phyloP scores from a whole-genome alignment of 2,113 vertebrate species.

The Rhea americana region DNA sequence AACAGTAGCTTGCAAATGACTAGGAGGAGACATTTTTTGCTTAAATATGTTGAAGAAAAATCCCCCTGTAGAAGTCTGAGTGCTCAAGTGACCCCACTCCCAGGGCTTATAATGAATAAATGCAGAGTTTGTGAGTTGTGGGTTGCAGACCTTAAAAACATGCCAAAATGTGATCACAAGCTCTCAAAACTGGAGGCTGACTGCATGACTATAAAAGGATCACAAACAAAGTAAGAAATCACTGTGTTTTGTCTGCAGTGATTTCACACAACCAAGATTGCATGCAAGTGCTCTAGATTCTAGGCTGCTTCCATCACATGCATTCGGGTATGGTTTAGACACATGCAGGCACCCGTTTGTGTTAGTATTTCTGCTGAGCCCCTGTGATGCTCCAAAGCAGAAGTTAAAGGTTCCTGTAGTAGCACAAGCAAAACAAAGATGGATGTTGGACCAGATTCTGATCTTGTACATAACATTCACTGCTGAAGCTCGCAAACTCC shows the following conservation, averaged over 20 bases:
- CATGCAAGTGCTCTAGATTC: not conserved
- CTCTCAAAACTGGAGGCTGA: not conserved
- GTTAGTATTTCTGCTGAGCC: not conserved
- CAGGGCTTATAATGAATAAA: not conserved
- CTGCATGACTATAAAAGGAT: not conserved
- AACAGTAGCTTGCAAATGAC: slow-evolving; percentile 8
- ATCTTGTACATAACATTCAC: not conserved
- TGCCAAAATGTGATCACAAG: not conserved
- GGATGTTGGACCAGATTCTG: not conserved
- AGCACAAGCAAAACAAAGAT: not conserved
- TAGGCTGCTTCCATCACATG: not conserved
- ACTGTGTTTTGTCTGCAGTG: not conserved
- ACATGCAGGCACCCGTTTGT: fast-evolving
- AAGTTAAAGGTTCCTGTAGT: not conserved
- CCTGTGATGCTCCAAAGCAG: not conserved
- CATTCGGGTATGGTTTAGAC: not conserved
- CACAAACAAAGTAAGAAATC: slow-evolving; percentile 42
- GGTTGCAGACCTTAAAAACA: not conserved
- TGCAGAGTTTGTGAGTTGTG: not conserved
- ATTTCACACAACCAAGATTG: not conserved
- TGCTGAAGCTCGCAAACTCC: not conserved
- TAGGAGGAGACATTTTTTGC: slow-evolving; percentile 23
- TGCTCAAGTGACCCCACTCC: not conserved
- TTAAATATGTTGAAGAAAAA: not conserved
- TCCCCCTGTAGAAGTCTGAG: not conserved